Evolutionary conservation across 2,797 vertebrate species (phyloP), one percentile per base, ranked within the genome.

Genomic region (Eleutherodactylus coqui): DNA sequence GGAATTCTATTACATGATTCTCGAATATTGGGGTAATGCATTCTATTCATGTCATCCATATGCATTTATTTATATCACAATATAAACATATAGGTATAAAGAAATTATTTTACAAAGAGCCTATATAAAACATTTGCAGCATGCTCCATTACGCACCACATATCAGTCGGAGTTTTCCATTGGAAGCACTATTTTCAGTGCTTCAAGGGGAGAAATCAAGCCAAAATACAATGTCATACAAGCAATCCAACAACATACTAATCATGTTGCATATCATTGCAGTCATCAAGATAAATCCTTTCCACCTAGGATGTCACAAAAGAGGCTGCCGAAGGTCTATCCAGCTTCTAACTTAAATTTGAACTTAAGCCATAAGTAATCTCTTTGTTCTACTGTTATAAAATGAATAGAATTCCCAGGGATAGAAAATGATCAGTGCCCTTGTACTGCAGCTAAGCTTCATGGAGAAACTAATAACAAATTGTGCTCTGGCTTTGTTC

Each of bases 321-420:
- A 70, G 36, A 70, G 67, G 11, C 21, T n/a, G 36, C 29, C n/a
- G 10, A 70, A 24, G 5, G 21, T 24, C 36, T 1, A 41, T 70
- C 21, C 67, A 41, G 67, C 36, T 24, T 41, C 8, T 41, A 70
- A 36, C 67, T 70, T 41, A 10, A 41, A 70, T 41, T 70, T 70
- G 9, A 41, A 38, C 36, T 70, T 70, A 21, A 70, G 34, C 1
- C 24, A 70, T 70, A 70, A 41, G 36, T 9, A 70, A n/a, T 41
- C 36, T 70, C 10, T 62, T 32, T 14, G 1, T 29, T 16, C 11
- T 41, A 4, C 36, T 70, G 36, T 38, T 70, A 24, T 70, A 10
- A 70, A 70, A 70, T 43, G 19, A 70, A 41, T 70, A 70, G 19
- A 70, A 38, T 24, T 70, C 67, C 67, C 67, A 73, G 69, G 16